Conservation (phyloP, 2,113 vertebrate genomes). For the Sceloporus tristichus region DNA sequence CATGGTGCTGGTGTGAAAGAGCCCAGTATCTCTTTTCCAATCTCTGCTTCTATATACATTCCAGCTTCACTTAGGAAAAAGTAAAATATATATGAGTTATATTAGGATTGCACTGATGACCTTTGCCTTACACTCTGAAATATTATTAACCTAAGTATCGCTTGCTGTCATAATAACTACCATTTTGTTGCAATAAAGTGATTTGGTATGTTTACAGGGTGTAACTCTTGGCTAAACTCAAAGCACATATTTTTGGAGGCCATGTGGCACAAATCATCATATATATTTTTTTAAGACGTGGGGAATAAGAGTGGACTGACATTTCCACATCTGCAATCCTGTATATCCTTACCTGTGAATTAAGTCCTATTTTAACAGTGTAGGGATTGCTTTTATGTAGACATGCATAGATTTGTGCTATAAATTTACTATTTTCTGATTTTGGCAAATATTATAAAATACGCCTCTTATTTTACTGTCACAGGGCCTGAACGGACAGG, state of each 20-base stretch:
- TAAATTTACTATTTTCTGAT: background rate
- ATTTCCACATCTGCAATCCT: background rate
- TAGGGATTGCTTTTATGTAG: background rate
- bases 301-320: constrained; percentile 22
- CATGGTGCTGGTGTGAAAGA: no score
- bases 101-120: background rate
- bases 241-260: constrained; percentile 34
- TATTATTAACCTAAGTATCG: background rate
- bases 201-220: constrained; percentile 42
- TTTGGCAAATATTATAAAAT: background rate
- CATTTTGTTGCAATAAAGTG: background rate
- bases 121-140: background rate
- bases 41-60: background rate
- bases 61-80: background rate
- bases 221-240: constrained; percentile 48
- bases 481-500: no score
- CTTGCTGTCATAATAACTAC: constrained; percentile 24
- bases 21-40: background rate
- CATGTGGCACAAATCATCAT: constrained; percentile 20
- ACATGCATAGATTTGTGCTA: background rate
- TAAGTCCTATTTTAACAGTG: background rate
- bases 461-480: background rate
- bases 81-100: background rate
- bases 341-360: background rate
- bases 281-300: constrained; percentile 44